Base-by-base conservation (phyloP, 64 coral and sea anemone species). In the Actinia equina region DNA sequence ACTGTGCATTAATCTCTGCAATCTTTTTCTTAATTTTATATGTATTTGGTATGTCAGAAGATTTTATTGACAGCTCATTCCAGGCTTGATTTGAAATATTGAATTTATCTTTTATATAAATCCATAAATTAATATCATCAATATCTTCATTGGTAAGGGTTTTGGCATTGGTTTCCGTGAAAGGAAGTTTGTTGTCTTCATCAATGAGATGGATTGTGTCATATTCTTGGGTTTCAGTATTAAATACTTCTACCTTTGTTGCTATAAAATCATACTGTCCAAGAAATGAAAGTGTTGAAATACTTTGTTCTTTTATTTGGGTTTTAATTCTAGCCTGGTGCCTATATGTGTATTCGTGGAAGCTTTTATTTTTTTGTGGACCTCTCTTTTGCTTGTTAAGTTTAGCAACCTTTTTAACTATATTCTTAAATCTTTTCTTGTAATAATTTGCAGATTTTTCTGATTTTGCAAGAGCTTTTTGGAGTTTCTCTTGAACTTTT, bases 71-170 rank as follows among this genome's bases (percentile, higher is more conserved):
- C 2, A 93, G 44, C 62, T 93, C 92, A 49, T 89, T 80, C 92
- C 87, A 93, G 42, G 92, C 92, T 86, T 88, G 80, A 64, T 89
- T 53, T 30, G 92, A 93, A 52, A 93, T 93, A 62, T 89, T 86
- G 23, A 88, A 93, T 63, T 89, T 89, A 23, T 93, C 87, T 49
- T 93, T 93, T 70, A 93, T 65, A 79, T 88, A 95, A 22, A 95
- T 44, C 89, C 89, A 86, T 11, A 89, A 17, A 71, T 95, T 91
- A 10, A 95, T 71, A 88, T 89, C 52, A 58, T 91, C 89, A 80
- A 94, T 74, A 16, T 90, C 93, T 69, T 86, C 57, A 19, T 89
- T 22, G 46, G 77, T 89, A 9, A 89, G 57, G 12, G 59, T 60
- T 15, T 89, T 67, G 41, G 87, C 17, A 17, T 82, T 12, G 27